A percentile compares a stretch with the other conserved stretches of the same genome.
These are phyloP conservation scores for Xylocampa areola DNA, from an alignment of 2,888 invertebrate genomes.

Conservation along the genomic window DNA sequence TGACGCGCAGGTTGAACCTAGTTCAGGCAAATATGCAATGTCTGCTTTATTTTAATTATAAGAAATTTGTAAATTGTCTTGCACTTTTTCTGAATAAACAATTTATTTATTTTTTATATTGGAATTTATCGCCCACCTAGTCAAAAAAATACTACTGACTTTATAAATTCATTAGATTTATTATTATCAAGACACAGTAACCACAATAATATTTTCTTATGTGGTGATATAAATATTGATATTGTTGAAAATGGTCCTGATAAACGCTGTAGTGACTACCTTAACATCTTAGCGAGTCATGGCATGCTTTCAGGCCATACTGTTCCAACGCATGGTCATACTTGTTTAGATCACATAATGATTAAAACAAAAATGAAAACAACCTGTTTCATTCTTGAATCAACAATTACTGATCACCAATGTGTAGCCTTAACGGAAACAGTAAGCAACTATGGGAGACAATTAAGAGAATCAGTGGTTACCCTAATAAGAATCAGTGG, in stretches of 20 bases:
- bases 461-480: no score
- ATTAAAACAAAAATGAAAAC: slow-evolving; percentile 35
- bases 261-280: slow-evolving; percentile 27
- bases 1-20: no score
- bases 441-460: no score
- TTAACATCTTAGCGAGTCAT: slow-evolving; percentile 45
- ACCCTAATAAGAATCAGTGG: no score
- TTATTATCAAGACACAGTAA: neutral
- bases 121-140: slow-evolving; percentile 29
- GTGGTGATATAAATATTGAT: slow-evolving; percentile 48
- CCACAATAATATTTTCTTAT: slow-evolving; percentile 40
- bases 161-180: slow-evolving; percentile 6
- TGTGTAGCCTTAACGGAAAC: slow-evolving; percentile 4
- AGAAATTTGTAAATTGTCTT: no score
- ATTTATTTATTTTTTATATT: no score
- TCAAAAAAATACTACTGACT: slow-evolving; percentile 15
- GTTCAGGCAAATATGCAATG: no score
- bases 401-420: slow-evolving; percentile 12
- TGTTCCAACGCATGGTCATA: slow-evolving; percentile 24
- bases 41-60: no score
- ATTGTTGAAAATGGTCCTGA: slow-evolving; percentile 5
- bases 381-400: slow-evolving; percentile 4
- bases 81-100: no score
- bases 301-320: slow-evolving; percentile 44
- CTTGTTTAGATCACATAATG: slow-evolving; percentile 46